Conservation (phyloP, 2,888 invertebrate genomes). For the Digitonthophagus gazella region DNA sequence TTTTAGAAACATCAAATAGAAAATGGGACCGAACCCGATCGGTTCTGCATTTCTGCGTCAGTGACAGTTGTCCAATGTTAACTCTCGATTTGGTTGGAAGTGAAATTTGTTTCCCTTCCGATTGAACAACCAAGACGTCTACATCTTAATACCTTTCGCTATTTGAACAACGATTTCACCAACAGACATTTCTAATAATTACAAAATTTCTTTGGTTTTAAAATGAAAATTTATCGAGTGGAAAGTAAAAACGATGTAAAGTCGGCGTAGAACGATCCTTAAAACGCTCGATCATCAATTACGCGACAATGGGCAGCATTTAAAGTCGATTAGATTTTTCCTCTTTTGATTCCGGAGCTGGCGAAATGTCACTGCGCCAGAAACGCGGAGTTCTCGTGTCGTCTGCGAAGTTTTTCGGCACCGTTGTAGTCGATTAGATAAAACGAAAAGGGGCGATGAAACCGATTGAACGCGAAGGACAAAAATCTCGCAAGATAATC, state of each 20-base stretch:
- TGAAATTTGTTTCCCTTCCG: neutral
- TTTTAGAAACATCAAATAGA: neutral
- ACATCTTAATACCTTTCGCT: neutral
- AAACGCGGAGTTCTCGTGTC: neutral
- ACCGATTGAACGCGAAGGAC: neutral
- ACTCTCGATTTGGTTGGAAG: neutral
- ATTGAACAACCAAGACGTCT: neutral
- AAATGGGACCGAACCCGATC: neutral
- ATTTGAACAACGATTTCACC: neutral
- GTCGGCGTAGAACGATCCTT: neutral
- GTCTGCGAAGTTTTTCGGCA: neutral
- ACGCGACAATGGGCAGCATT: neutral
- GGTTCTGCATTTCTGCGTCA: neutral
- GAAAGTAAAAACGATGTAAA: neutral
- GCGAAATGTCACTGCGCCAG: neutral
- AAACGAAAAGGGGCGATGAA: neutral
- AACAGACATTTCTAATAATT: neutral
- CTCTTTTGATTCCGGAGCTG: neutral
- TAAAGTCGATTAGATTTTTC: neutral
- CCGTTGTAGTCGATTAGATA: neutral
- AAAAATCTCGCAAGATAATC: neutral
- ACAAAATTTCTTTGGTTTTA: no score
- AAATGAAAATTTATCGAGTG: no score
- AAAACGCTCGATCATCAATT: neutral
- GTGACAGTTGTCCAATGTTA: neutral